A percentile compares a stretch with the other conserved stretches of the same genome.
Conservation (phyloP, 2,888 invertebrate species). For the Aporophyla nigra region DNA sequence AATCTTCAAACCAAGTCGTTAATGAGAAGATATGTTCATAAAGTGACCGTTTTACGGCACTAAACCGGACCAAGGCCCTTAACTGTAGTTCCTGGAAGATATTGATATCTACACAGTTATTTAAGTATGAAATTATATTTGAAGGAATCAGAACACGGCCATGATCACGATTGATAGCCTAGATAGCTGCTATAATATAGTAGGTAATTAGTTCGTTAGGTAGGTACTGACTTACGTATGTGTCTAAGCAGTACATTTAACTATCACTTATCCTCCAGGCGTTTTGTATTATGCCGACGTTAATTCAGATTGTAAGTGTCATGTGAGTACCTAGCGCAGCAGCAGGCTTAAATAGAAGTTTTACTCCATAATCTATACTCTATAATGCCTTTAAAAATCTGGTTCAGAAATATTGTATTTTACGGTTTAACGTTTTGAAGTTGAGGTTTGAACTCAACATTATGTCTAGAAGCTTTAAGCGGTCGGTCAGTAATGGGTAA, state of each 20-base stretch:
- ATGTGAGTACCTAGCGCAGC: not conserved
- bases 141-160: slow-evolving; percentile 15
- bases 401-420: not conserved
- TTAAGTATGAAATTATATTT: not conserved
- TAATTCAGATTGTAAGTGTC: not conserved
- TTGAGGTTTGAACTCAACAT: not conserved
- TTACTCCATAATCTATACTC: not conserved
- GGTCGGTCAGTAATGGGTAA: not conserved
- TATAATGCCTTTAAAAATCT: not conserved
- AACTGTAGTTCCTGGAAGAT: slow-evolving; percentile 42
- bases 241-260: not conserved
- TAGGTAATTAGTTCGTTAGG: not conserved
- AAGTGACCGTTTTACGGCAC: no score
- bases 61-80: no score
- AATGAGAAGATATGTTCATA: no score
- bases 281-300: not conserved
- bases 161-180: not conserved
- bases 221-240: not conserved
- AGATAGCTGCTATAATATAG: not conserved
- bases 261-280: slow-evolving; percentile 3
- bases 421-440: not conserved
- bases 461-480: not conserved
- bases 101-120: slow-evolving; percentile 29
- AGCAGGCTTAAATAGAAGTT: not conserved
- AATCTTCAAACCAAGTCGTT: no score